phyloP scores from a whole-genome alignment of 2,113 vertebrate species.

The Sitta europaea region DNA sequence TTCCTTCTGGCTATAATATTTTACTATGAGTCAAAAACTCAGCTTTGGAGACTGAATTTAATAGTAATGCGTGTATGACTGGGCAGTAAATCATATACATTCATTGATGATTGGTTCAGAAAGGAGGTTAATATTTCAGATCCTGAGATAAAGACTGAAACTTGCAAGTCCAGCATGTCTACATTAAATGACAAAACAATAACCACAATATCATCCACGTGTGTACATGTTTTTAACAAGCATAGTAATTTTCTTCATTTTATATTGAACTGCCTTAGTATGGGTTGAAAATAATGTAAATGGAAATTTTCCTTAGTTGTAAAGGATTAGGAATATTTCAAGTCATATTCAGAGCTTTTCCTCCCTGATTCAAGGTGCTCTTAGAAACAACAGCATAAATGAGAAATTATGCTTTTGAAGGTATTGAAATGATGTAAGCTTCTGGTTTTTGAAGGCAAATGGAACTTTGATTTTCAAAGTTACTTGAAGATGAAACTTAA shows the following conservation, averaged over 20 bases:
- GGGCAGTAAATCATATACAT: not conserved
- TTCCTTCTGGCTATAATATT: not conserved
- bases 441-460: not conserved
- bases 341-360: not conserved
- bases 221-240: not conserved
- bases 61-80: not conserved
- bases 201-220: accelerated
- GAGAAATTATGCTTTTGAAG: not conserved
- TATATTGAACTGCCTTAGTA: not conserved
- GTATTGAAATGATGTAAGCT: not conserved
- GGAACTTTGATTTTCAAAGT: not conserved
- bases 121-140: not conserved
- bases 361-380: not conserved
- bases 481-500: not conserved
- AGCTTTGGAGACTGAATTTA: not conserved
- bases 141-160: not conserved
- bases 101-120: not conserved
- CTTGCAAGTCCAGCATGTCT: not conserved
- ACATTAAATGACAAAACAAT: not conserved
- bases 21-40: not conserved
- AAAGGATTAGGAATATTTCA: not conserved
- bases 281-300: not conserved
- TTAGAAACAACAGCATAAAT: not conserved
- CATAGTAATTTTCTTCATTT: not conserved
- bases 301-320: not conserved